Evolutionary conservation across 2,113 vertebrate genomes (phyloP).

Genomic region (Azemiops feae): DNA sequence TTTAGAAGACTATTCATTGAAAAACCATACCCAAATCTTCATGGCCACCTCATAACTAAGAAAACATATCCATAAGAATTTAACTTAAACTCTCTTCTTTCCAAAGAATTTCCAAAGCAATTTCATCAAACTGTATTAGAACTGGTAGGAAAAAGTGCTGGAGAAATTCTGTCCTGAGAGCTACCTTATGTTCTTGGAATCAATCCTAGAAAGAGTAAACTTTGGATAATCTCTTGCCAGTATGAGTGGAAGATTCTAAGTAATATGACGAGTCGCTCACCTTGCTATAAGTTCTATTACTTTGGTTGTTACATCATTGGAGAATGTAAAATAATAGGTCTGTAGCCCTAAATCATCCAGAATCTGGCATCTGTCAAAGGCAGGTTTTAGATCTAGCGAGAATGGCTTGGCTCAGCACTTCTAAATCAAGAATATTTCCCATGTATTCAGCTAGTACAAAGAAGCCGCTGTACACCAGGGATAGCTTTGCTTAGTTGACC

Average conservation of each 20-base stretch:
- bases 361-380: neutral
- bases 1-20: neutral
- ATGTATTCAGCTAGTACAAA: neutral
- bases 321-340: neutral
- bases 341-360: neutral
- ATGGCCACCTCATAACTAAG: neutral
- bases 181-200: neutral
- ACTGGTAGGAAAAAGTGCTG: neutral
- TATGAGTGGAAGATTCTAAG: neutral
- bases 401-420: neutral
- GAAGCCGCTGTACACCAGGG: neutral
- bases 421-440: conserved; percentile 8
- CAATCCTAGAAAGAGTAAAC: neutral
- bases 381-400: neutral
- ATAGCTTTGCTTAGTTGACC: neutral
- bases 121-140: neutral
- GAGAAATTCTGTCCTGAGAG: neutral
- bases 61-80: neutral
- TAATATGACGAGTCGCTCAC: neutral
- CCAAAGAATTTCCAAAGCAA: neutral
- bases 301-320: neutral
- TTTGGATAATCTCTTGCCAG: neutral
- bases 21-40: neutral
- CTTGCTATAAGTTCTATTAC: neutral
- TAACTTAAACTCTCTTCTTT: neutral